Evolutionary conservation across 2,797 vertebrate species (phyloP), one percentile per base, ranked within the genome.

Genomic region (Microctenopoma lineatum): DNA sequence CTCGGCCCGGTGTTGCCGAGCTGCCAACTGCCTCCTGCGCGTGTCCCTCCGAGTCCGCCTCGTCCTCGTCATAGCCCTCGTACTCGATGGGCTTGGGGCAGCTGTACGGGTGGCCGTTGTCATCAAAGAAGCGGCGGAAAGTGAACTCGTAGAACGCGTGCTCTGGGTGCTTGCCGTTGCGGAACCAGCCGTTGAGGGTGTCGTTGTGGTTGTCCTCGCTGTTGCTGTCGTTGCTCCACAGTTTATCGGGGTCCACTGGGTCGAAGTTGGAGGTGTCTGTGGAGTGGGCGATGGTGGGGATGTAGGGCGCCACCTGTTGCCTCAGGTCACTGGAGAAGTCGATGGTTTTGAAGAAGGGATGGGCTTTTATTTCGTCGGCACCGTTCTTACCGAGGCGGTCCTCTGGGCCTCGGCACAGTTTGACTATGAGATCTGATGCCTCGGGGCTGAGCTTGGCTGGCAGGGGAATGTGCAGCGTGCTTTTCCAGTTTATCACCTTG

Each of bases 131-230:
- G 85, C 98, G 94, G 15, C 98, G 95, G 93, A 99, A 99, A 80
- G 98, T 99, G 85, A 99, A 99, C 81, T 99, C 98, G 0, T 99
- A 99, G 81, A 99, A 99, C 12, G 98, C 98, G 8, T 99, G 98
- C 54, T 99, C 97, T 0, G 98, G 96, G 84, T 99, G 98, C 77
- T 98, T 98, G 59, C 97, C 98, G 4, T 97, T 97, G 88, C 96
- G 96, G 90, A 98, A 98, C 97, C 96, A 98, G 67, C 95, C 89
- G 0, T 94, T 96, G 12, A 98, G 95, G 0, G 96, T 97, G 89
- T 98, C 97, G n/a, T 95, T 96, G 84, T 93, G 92, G 87, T 94
- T 95, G 73, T 95, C 93, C 77, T 97, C 95, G 45, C 95, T 94
- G n/a, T 94, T 94, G 46, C 92, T 90, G 55, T 96, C 94, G 61